Conservation (phyloP, 2,888 invertebrate species). For the Tetramorium bicarinatum region DNA sequence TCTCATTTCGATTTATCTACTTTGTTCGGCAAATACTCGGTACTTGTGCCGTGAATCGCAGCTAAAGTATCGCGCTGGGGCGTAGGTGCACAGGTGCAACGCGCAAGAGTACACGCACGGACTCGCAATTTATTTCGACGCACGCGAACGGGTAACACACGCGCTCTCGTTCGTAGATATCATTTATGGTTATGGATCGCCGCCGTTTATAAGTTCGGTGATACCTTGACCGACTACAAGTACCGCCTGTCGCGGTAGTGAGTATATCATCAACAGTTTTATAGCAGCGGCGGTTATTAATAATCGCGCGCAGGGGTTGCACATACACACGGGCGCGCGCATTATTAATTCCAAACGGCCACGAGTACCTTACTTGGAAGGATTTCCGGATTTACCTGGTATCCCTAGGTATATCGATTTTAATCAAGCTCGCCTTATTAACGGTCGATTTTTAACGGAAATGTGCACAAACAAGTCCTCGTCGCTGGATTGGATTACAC, state of each 20-base stretch:
- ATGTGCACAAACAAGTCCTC: constrained; percentile 19
- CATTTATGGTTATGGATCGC: constrained; percentile 73
- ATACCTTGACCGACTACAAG: constrained; percentile 75
- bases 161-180: constrained; percentile 66
- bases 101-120: constrained; percentile 53
- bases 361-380: neutral
- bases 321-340: neutral
- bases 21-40: constrained; percentile 61
- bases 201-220: constrained; percentile 74
- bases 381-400: constrained; percentile 22
- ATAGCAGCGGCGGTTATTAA: constrained; percentile 64
- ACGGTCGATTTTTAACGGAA: constrained; percentile 2
- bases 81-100: constrained; percentile 74
- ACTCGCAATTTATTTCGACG: constrained; percentile 70
- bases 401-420: constrained; percentile 31
- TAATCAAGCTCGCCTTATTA: constrained; percentile 43
- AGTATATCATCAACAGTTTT: constrained; percentile 75
- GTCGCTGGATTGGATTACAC: constrained; percentile 22
- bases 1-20: constrained; percentile 73
- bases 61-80: constrained; percentile 64
- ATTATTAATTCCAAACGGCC: constrained; percentile 66
- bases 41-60: constrained; percentile 53
- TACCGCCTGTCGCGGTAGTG: constrained; percentile 71
- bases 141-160: constrained; percentile 58
- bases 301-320: constrained; percentile 57